Evolutionary conservation across 2,113 vertebrate genomes (phyloP).

Genomic region (Corydoras maculifer): DNA sequence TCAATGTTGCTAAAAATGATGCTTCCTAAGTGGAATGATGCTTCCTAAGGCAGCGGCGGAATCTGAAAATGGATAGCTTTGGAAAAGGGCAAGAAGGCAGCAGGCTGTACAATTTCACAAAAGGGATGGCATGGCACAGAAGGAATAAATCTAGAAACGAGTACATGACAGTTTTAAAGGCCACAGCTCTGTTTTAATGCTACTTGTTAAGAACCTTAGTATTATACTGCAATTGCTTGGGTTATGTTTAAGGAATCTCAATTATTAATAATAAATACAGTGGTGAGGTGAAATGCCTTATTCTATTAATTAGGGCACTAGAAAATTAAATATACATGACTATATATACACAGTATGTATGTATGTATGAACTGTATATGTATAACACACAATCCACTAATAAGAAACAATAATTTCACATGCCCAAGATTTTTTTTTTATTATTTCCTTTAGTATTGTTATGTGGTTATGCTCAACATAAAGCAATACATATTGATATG

Average conservation of each 20-base stretch:
- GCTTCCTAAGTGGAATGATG: constrained; percentile 52
- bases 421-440: too few relatives aligned
- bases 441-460: too few relatives aligned
- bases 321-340: constrained; percentile 46
- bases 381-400: too few relatives aligned
- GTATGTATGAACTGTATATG: too few relatives aligned
- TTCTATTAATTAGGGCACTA: constrained; percentile 26
- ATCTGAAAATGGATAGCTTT: constrained; percentile 39
- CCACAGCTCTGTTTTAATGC: constrained; percentile 39
- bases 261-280: constrained; percentile 43
- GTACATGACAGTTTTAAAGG: constrained; percentile 46
- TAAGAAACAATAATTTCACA: too few relatives aligned
- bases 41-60: constrained; percentile 44
- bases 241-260: constrained; percentile 35
- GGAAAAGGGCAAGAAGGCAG: constrained; percentile 37
- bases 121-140: constrained; percentile 28
- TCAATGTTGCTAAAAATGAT: constrained; percentile 2
- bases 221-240: constrained; percentile 51
- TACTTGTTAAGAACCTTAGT: constrained; percentile 38
- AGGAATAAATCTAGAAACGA: constrained; percentile 43
- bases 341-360: constrained; percentile 10
- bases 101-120: constrained; percentile 32
- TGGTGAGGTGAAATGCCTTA: constrained; percentile 33
- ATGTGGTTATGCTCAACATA: too few relatives aligned
- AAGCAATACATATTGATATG: too few relatives aligned